These are phyloP conservation scores for Chaetops frenatus DNA, from an alignment of 2,113 vertebrate species.

Conservation along the genomic window DNA sequence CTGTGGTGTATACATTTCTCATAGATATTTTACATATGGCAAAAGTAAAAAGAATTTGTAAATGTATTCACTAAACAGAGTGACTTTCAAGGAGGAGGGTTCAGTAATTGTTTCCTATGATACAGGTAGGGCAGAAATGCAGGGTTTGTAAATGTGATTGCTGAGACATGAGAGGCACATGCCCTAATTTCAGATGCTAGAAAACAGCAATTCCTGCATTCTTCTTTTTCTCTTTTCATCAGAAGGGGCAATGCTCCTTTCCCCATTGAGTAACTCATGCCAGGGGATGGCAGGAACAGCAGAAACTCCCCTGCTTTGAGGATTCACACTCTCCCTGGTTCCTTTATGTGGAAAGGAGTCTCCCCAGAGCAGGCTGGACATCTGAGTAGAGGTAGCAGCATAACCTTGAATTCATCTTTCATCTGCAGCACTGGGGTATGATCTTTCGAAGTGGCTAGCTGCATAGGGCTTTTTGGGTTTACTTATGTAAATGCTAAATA, in stretches of 20 bases:
- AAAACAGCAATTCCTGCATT: not conserved
- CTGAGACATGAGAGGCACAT: not conserved
- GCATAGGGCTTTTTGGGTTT: not conserved
- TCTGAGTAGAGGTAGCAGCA: not conserved
- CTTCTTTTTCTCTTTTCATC: not conserved
- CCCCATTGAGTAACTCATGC: not conserved
- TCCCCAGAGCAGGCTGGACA: not conserved
- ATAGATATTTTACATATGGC: not conserved
- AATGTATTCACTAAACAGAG: not conserved
- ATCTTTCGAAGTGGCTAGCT: not conserved
- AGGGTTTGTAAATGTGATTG: not conserved
- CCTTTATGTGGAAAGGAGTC: not conserved
- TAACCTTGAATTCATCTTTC: not conserved
- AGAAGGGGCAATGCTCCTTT: not conserved
- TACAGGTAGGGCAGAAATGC: not conserved
- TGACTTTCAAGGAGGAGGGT: not conserved
- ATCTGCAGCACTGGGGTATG: not conserved
- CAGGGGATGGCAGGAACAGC: not conserved
- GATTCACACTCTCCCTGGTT: not conserved
- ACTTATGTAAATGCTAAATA: not conserved
- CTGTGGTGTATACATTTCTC: not conserved
- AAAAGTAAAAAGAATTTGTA: not conserved
- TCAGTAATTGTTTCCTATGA: not conserved
- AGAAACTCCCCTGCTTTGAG: not conserved
- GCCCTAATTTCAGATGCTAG: not conserved